These are phyloP conservation scores for Potorous gilbertii DNA, from an alignment of 2,797 vertebrate species.

Conservation along the genomic window DNA sequence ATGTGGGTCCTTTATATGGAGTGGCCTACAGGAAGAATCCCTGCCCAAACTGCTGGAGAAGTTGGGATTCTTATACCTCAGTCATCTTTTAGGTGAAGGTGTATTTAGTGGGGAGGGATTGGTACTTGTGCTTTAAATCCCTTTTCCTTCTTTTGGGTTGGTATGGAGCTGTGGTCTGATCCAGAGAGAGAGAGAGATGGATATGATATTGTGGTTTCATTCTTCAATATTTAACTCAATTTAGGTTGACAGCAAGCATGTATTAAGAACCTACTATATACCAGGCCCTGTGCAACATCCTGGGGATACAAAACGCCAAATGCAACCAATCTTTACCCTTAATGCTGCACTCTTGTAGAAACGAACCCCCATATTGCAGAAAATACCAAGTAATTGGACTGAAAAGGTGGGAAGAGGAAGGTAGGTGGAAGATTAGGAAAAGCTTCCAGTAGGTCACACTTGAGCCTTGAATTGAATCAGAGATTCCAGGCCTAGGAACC, in stretches of 20 bases:
- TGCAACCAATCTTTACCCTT: not conserved
- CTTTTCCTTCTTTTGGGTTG: constrained; percentile 12
- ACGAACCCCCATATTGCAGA: not conserved
- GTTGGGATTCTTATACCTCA: constrained; percentile 40
- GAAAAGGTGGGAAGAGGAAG: not conserved
- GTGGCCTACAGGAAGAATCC: constrained; percentile 24
- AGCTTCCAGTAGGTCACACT: not conserved
- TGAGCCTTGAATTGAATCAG: not conserved
- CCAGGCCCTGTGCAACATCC: not conserved
- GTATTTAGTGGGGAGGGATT: constrained; percentile 19
- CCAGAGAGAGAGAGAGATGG: constrained; percentile 5
- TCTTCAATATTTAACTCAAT: constrained; percentile 20
- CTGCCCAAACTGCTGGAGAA: constrained; percentile 28
- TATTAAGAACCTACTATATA: not conserved
- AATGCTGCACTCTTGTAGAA: not conserved
- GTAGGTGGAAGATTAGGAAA: not conserved
- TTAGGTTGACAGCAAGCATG: not conserved
- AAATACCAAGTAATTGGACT: not conserved
- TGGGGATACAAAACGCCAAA: not conserved
- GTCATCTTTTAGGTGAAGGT: not conserved
- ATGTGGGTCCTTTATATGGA: constrained; percentile 73
- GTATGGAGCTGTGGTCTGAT: not conserved
- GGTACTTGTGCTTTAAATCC: not conserved
- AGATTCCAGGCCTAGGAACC: not conserved
- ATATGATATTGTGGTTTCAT: constrained; percentile 15